A percentile compares a stretch with the other conserved stretches of the same genome.
phyloP scores from a whole-genome alignment of 2,888 invertebrate species.

The Pecten maximus region DNA sequence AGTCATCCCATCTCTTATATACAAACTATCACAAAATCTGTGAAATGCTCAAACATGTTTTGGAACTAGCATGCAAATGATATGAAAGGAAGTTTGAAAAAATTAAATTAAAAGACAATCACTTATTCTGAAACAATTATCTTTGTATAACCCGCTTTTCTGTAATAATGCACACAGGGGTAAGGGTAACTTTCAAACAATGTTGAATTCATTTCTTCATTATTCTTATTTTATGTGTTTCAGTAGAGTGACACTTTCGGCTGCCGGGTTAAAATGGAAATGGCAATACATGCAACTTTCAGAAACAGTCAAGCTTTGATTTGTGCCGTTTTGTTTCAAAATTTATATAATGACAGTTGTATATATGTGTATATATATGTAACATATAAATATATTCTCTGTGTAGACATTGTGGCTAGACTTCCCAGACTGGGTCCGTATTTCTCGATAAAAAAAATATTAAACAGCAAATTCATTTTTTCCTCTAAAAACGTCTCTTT shows the following conservation, averaged over 20 bases:
- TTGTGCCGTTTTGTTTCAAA: neutral
- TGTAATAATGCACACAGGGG: too few relatives aligned
- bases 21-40: neutral
- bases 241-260: too few relatives aligned
- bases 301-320: neutral
- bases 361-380: slow-evolving; percentile 22
- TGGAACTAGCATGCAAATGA: neutral
- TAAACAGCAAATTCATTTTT: too few relatives aligned
- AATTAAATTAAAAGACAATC: too few relatives aligned
- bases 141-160: too few relatives aligned
- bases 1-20: neutral
- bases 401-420: neutral
- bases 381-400: neutral
- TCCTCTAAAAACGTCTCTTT: too few relatives aligned
- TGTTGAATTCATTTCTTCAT: too few relatives aligned
- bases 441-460: neutral
- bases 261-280: too few relatives aligned
- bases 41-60: neutral
- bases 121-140: too few relatives aligned
- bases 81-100: neutral
- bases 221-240: too few relatives aligned
- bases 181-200: too few relatives aligned
- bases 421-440: neutral
- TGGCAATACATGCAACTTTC: neutral
- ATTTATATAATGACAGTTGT: neutral